phyloP scores from a whole-genome alignment of 1,140 invertebrate genomes.

The Helicoverpa armigera region DNA sequence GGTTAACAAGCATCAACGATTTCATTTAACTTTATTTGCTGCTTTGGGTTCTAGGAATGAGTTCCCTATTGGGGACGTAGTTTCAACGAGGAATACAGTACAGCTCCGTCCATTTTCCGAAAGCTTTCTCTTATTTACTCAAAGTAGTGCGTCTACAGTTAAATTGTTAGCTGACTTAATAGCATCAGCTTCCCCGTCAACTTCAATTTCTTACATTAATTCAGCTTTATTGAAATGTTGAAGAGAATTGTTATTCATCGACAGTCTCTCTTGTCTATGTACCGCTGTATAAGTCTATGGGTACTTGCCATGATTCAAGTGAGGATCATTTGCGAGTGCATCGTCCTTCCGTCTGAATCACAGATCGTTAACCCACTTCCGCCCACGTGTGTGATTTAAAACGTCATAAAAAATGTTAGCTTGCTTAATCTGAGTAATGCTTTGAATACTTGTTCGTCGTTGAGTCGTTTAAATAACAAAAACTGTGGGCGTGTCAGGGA shows the following conservation, averaged over 20 bases:
- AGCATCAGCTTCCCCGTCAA: constrained; percentile 15
- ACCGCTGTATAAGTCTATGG: constrained; percentile 3
- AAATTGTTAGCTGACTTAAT: constrained; percentile 21
- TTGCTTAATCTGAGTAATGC: constrained; percentile 42
- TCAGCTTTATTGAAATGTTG: constrained; percentile 19
- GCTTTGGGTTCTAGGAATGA: not conserved
- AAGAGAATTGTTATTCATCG: constrained; percentile 31
- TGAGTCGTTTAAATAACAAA: constrained; percentile 49
- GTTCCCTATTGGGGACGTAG: constrained; percentile 13
- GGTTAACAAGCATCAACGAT: not conserved
- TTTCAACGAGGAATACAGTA: constrained; percentile 17
- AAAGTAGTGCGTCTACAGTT: not conserved
- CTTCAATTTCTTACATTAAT: not conserved
- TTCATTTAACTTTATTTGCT: constrained; percentile 3
- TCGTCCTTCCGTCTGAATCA: constrained; percentile 52
- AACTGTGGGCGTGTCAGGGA: constrained; percentile 40
- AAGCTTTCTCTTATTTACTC: constrained; percentile 40
- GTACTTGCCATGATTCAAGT: constrained; percentile 19
- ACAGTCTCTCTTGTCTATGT: not conserved
- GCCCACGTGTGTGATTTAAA: constrained; percentile 51
- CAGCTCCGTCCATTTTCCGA: constrained; percentile 27
- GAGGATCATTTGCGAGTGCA: constrained; percentile 38
- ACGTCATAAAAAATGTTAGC: constrained; percentile 37
- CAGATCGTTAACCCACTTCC: constrained; percentile 62
- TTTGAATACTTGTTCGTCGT: constrained; percentile 31